These are phyloP conservation scores for Vireo griseus DNA, from an alignment of 2,797 vertebrate genomes.

Conservation along the genomic window DNA sequence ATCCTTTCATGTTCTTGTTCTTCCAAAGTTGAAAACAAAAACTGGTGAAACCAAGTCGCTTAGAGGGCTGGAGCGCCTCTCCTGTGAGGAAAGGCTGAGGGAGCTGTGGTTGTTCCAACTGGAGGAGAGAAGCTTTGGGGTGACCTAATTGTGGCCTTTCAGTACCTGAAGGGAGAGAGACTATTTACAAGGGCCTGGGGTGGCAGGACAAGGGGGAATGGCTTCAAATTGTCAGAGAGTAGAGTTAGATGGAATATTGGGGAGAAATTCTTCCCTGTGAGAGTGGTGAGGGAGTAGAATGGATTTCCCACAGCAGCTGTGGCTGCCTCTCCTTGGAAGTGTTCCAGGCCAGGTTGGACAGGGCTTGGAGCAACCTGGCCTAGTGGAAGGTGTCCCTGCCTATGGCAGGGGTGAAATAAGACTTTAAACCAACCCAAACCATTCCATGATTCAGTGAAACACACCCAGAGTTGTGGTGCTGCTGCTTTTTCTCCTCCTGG, in stretches of 20 bases:
- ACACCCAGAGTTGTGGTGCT: rapidly evolving
- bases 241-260: neutral
- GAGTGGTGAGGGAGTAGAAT: neutral
- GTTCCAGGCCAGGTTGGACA: rapidly evolving
- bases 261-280: neutral
- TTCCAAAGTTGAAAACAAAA: neutral
- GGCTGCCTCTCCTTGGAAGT: neutral
- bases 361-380: rapidly evolving
- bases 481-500: neutral
- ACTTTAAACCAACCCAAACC: neutral
- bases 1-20: neutral
- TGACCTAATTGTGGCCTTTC: neutral
- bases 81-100: neutral
- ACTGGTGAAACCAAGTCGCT: neutral
- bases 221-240: neutral
- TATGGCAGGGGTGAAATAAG: neutral
- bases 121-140: neutral
- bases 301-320: neutral
- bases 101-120: neutral
- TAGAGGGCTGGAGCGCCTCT: neutral
- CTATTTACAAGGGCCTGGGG: neutral
- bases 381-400: neutral
- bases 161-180: neutral
- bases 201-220: neutral
- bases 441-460: neutral